These are phyloP conservation scores for Craniophora ligustri DNA, from an alignment of 2,888 invertebrate genomes.

Conservation along the genomic window DNA sequence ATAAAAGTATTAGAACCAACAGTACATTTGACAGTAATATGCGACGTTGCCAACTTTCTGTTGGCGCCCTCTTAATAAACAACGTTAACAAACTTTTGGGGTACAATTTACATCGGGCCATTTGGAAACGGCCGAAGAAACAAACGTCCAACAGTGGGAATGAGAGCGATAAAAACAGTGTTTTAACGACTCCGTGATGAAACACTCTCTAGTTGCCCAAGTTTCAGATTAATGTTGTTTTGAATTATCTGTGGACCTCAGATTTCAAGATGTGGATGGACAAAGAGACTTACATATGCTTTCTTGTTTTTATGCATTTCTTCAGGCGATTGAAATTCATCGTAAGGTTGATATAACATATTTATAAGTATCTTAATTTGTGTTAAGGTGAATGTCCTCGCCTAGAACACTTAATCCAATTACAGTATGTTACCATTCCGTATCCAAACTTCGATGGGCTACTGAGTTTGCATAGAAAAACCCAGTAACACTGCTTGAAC, in stretches of 20 bases:
- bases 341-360: too few species aligned
- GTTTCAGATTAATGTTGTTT: constrained; percentile 49
- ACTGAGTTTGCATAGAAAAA: too few species aligned
- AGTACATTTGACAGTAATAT: too few species aligned
- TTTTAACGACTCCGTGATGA: constrained; percentile 34
- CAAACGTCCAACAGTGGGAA: constrained; percentile 40
- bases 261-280: constrained; percentile 9
- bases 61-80: constrained; percentile 63
- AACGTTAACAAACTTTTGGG: constrained; percentile 62
- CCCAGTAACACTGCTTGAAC: too few species aligned
- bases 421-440: too few species aligned
- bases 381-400: too few species aligned
- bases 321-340: too few species aligned
- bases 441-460: too few species aligned
- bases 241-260: constrained; percentile 39
- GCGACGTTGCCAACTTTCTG: constrained; percentile 27
- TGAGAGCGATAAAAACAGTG: constrained; percentile 50
- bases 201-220: constrained; percentile 29
- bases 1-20: too few species aligned
- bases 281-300: neutral
- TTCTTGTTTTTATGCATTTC: too few species aligned
- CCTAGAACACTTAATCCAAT: too few species aligned
- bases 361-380: too few species aligned
- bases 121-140: constrained; percentile 52
- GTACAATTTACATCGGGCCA: constrained; percentile 64